Evolutionary conservation across 2,113 vertebrate species (phyloP), one percentile per base, ranked within the genome.

Genomic region (Aphyosemion australe): DNA sequence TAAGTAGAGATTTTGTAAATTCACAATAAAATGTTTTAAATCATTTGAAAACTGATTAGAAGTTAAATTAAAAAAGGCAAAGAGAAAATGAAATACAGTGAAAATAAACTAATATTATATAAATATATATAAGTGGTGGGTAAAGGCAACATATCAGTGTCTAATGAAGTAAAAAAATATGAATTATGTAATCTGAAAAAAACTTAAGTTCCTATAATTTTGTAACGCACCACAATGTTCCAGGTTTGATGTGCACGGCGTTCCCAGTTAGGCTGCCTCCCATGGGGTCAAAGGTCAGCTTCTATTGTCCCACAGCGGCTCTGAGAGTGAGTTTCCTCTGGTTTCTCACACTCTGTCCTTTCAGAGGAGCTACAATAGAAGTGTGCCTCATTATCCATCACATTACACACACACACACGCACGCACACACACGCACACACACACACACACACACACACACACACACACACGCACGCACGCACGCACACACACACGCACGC

Each of bases 311-410:
- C 49, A 3, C 13, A 16, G 58, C 0, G 16, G 42, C 47, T 72
- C 42, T 79, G 77, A 50, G 78, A 78, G 48, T 61, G 31, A 41
- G 53, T 26, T 68, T 58, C 43, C 54, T 46, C 67, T 49, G 50
- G 53, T 69, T 89, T 86, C 83, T 76, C 80, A 86, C 80, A 84
- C 48, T 78, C 19, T 65, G 60, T 50, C 68, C 56, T 63, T 69
- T 78, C 65, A 68, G 31, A 49, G 47, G 32, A 49, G 18, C 50
- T 65, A 82, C 80, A 84, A 78, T 65, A 75, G 69, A 59, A 67
- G 80, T 69, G 85, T 84, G 80, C 63, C 68, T 59, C 65, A 63
- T 84, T 67, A 51, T 60, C 12, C 51, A 51, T 74, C 56, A n/a
- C 51, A 14, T 74, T 41, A 83, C 59, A 43, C 19, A n/a, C 42